Conservation (phyloP, 2,113 vertebrate genomes). For the Zosterops borbonicus region DNA sequence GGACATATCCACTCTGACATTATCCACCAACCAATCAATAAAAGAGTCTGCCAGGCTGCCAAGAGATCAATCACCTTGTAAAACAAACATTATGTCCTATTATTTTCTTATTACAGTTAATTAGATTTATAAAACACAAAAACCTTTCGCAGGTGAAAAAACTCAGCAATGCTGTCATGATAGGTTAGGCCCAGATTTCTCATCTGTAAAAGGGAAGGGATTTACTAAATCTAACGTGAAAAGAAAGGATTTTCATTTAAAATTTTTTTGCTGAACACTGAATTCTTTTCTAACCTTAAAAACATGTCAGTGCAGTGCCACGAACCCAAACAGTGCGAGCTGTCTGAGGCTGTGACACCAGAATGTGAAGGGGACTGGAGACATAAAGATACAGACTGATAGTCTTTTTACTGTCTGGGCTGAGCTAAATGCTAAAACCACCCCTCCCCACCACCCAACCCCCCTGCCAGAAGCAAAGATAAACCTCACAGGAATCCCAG, state of each 20-base stretch:
- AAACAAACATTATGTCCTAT: slow-evolving; percentile 60
- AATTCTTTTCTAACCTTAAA: slow-evolving; percentile 35
- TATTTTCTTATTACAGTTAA: slow-evolving; percentile 67
- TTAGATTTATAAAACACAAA: slow-evolving; percentile 59
- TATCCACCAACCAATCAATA: slow-evolving; percentile 64
- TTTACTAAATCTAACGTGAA: slow-evolving; percentile 54
- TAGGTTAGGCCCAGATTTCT: slow-evolving; percentile 23
- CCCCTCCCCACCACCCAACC: not conserved
- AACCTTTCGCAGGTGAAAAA: slow-evolving; percentile 2
- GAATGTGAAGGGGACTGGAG: not conserved
- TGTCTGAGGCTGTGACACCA: not conserved
- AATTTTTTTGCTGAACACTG: slow-evolving; percentile 43
- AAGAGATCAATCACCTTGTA: slow-evolving; percentile 65
- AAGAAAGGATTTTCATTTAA: slow-evolving; percentile 39
- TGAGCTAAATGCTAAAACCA: not conserved
- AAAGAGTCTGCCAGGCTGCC: slow-evolving; percentile 51
- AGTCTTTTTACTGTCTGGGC: not conserved
- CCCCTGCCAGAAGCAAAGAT: too few species aligned
- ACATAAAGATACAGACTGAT: not conserved
- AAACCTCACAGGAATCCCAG: not conserved
- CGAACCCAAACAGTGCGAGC: not conserved
- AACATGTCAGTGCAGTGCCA: slow-evolving; percentile 32
- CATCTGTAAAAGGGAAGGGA: slow-evolving; percentile 25
- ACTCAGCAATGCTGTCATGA: slow-evolving; percentile 39
- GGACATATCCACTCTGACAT: slow-evolving; percentile 64